Evolutionary conservation across 92 coral and sea anemone genomes (phyloP), one percentile per base, ranked within the genome.

Genomic region (Metridium senile): DNA sequence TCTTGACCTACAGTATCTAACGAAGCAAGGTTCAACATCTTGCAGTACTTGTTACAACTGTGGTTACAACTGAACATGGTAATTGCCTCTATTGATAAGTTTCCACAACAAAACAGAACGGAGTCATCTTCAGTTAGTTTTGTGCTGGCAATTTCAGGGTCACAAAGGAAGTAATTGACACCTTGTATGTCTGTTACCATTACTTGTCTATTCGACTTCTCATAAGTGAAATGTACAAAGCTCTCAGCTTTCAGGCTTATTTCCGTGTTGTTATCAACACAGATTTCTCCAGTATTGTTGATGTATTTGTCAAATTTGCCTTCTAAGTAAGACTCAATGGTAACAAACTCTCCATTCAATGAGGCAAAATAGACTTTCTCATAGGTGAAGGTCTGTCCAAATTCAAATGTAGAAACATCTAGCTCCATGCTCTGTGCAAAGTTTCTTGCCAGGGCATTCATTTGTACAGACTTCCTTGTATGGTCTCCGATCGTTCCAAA

Each of bases 141-240:
- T 6, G 83, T 26, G 19, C 61, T 70, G 3, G 90, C 86, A 9
- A 88, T 84, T 80, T 88, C 93, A 32, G 89, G 93, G 75, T 88
- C 86, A 58, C 85, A 84, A 34, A 88, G 89, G 33, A 72, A 18
- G 63, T 84, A 75, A 33, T 82, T 86, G 66, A 84, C 86, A 28
- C 93, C 93, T 75, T 88, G 93, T 46, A 88, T 84, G 81, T 88
- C 89, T 45, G 74, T 69, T 58, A 88, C 93, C 84, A 87, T 87
- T 23, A 84, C 79, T 18, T 81, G 72, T 54, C 45, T 67, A 11
- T 33, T 29, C 13, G 87, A 83, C 72, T 22, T 76, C 26, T 75
- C 78, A 31, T 75, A 83, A 11, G 87, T 17, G 52, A n/a, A n/a
- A n/a, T n/a, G n/a, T n/a, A n/a, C n/a, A n/a, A n/a, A n/a, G n/a